A percentile compares a stretch with the other conserved stretches of the same genome.
phyloP scores from a whole-genome alignment of 2,113 vertebrate species.

The Myotis brandtii region DNA sequence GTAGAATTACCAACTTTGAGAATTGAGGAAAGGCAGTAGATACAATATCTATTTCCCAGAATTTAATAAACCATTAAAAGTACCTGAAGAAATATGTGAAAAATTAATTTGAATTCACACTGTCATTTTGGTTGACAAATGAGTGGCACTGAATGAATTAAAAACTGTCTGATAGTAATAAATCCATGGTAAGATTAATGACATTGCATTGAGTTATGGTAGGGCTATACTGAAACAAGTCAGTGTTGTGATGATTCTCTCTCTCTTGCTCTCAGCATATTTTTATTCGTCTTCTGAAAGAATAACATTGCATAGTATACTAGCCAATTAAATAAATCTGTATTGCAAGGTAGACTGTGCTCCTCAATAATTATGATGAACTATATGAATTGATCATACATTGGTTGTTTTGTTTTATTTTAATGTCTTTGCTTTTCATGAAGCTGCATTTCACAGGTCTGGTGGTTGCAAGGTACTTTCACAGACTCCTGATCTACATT shows the following conservation, averaged over 20 bases:
- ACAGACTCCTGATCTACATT: not conserved
- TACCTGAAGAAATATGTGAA: conserved; percentile 53
- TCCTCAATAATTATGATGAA: not conserved
- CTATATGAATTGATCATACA: not conserved
- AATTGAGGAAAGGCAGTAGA: not conserved
- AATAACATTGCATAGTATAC: not conserved
- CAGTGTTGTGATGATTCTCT: not conserved
- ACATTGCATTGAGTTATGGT: not conserved
- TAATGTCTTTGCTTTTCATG: not conserved
- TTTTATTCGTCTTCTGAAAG: conserved; percentile 20
- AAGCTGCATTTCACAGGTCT: not conserved
- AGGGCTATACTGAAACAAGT: not conserved
- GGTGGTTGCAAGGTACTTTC: not conserved
- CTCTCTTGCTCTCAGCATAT: not conserved
- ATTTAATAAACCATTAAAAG: conserved; percentile 65
- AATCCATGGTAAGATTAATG: conserved; percentile 30
- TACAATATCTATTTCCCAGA: not conserved
- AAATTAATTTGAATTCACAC: conserved; percentile 60
- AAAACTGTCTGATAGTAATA: conserved; percentile 47
- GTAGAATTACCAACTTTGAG: conserved; percentile 8
- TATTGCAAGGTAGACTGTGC: not conserved
- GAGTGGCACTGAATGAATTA: conserved; percentile 14
- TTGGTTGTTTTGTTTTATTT: conserved; percentile 14
- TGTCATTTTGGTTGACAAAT: conserved; percentile 43
- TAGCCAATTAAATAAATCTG: not conserved